Percentiles rank a stretch among this genome's conserved stretches.
Conservation (phyloP, 1,140 invertebrate species). For the Coenobita brevimanus region DNA sequence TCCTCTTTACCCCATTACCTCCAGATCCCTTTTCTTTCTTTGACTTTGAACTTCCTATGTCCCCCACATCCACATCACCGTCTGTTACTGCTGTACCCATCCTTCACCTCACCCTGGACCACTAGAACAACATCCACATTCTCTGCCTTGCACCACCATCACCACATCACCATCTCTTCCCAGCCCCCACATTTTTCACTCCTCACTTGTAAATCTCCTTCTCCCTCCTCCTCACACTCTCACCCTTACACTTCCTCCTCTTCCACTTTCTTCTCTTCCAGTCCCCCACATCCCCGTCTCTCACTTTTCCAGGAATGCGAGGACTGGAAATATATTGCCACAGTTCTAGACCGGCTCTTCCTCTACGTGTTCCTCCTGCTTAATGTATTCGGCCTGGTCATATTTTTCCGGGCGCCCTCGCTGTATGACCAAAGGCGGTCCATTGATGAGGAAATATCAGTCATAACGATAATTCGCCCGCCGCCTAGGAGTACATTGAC, state of each 20-base stretch:
- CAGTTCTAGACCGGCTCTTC: constrained; percentile 97
- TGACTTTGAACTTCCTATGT: too few species aligned
- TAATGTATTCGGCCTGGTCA: constrained; percentile 92
- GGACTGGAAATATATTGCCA: constrained; percentile 99
- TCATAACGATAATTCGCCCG: constrained; percentile 76
- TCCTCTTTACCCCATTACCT: too few species aligned
- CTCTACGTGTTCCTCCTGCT: constrained; percentile 96
- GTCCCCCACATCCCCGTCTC: constrained; percentile 30
- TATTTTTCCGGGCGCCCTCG: constrained; percentile 92
- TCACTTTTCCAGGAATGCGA: constrained; percentile 83
- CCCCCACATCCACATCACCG: too few species aligned
- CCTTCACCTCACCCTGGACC: too few species aligned
- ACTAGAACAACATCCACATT: too few species aligned
- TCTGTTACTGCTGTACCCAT: too few species aligned
- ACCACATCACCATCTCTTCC: too few species aligned
- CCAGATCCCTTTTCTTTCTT: too few species aligned
- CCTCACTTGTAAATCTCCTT: too few species aligned
- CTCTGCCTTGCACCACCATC: too few species aligned
- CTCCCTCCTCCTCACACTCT: not conserved
- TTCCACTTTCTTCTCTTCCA: not conserved
- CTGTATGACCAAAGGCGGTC: constrained; percentile 93
- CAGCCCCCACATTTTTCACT: too few species aligned
- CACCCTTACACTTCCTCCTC: not conserved
- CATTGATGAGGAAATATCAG: constrained; percentile 86
- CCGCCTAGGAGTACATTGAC: constrained; percentile 30